Evolutionary conservation across 1,140 invertebrate genomes (phyloP).

Genomic region (Apis cerana): DNA sequence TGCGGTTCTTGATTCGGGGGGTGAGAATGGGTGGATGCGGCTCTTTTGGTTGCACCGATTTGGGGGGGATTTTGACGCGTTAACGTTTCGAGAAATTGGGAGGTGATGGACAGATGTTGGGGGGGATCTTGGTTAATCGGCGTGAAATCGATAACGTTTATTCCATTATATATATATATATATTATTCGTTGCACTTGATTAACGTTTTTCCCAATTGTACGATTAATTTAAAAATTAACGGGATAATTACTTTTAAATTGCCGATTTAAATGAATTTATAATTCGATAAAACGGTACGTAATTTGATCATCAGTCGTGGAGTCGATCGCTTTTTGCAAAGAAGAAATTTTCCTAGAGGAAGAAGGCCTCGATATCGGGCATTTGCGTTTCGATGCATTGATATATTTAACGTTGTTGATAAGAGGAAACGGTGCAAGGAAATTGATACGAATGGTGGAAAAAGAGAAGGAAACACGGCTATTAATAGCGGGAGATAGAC

Average conservation of each 20-base stretch:
- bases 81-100: constrained; percentile 3
- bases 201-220: too few relatives aligned
- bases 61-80: not conserved
- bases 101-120: not conserved
- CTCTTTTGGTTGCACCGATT: not conserved
- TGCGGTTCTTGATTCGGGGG: not conserved
- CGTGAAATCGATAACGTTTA: not conserved
- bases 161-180: not conserved
- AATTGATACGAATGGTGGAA: not conserved
- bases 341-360: too few relatives aligned
- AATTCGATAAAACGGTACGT: too few relatives aligned
- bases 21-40: not conserved
- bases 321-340: too few relatives aligned
- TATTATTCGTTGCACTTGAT: not conserved
- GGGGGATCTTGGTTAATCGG: not conserved
- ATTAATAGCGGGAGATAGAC: constrained; percentile 20
- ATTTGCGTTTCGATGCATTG: too few relatives aligned
- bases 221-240: too few relatives aligned
- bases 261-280: too few relatives aligned
- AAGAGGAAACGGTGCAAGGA: too few relatives aligned
- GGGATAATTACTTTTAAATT: too few relatives aligned
- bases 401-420: too few relatives aligned
- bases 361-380: too few relatives aligned
- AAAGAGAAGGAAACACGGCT: not conserved
- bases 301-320: too few relatives aligned